These are phyloP conservation scores for Montifringilla adamsi DNA, from an alignment of 2,113 vertebrate genomes.

Conservation along the genomic window DNA sequence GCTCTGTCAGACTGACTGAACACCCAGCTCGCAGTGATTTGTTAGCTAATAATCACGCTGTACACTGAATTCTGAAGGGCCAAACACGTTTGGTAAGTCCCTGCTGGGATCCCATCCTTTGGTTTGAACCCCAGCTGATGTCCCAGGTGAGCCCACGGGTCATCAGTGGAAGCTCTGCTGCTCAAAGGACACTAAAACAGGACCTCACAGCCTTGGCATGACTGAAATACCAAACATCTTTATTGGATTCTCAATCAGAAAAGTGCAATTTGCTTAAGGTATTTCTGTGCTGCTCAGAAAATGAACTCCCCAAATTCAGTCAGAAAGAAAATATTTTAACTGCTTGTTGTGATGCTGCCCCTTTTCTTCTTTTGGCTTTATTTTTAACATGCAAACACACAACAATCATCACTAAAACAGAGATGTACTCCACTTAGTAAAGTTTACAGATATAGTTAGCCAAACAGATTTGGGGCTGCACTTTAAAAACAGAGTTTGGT, in stretches of 20 bases:
- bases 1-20: not conserved
- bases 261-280: not conserved
- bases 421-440: not conserved
- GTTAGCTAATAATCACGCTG: not conserved
- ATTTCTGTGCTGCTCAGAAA: not conserved
- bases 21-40: not conserved
- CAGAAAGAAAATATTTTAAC: not conserved
- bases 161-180: not conserved
- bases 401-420: not conserved
- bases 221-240: not conserved
- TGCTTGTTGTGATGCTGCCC: not conserved
- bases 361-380: not conserved
- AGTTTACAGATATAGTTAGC: not conserved
- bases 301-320: not conserved
- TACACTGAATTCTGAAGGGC: not conserved
- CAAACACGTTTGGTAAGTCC: not conserved
- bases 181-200: not conserved
- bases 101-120: not conserved
- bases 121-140: not conserved
- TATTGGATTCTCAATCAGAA: not conserved
- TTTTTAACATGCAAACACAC: not conserved
- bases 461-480: not conserved
- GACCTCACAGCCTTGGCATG: not conserved
- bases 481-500: slow-evolving; percentile 18
- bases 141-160: not conserved